Evolutionary conservation across 2,888 invertebrate genomes (phyloP).

Genomic region (Catotricha subobsoleta): DNA sequence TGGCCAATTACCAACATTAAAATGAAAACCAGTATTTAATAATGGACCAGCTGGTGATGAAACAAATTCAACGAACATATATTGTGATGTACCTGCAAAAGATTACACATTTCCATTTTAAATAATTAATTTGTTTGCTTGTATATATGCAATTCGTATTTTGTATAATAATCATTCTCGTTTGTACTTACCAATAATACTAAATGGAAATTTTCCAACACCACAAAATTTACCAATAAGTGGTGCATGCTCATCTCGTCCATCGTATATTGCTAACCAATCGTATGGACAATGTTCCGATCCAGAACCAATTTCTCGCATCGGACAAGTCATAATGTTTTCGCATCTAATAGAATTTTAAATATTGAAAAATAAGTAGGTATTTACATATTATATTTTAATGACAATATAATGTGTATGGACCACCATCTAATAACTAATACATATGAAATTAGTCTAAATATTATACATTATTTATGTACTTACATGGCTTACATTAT

Average conservation of each 20-base stretch:
- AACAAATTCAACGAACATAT: constrained; percentile 75
- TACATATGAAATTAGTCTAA: too few species aligned
- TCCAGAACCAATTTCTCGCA: constrained; percentile 76
- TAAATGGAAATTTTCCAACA: constrained; percentile 85
- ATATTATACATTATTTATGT: too few species aligned
- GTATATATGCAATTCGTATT: background rate
- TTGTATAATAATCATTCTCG: background rate
- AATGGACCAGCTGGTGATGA: constrained; percentile 78
- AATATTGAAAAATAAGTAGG: too few species aligned
- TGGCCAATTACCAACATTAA: constrained; percentile 88
- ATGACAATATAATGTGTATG: too few species aligned
- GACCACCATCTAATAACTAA: too few species aligned
- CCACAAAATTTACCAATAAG: constrained; percentile 84
- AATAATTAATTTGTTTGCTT: background rate
- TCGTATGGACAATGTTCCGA: constrained; percentile 79
- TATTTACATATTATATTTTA: too few species aligned
- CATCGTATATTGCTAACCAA: constrained; percentile 77
- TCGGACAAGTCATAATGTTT: constrained; percentile 88
- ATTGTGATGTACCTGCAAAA: constrained; percentile 53
- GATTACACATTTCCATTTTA: background rate
- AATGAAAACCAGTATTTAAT: constrained; percentile 83
- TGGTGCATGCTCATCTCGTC: constrained; percentile 69
- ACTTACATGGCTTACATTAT: too few species aligned
- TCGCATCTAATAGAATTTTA: constrained; percentile 45
- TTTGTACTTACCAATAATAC: constrained; percentile 54